Evolutionary conservation across 2,113 vertebrate species (phyloP).

Genomic region (Hassar affinis): DNA sequence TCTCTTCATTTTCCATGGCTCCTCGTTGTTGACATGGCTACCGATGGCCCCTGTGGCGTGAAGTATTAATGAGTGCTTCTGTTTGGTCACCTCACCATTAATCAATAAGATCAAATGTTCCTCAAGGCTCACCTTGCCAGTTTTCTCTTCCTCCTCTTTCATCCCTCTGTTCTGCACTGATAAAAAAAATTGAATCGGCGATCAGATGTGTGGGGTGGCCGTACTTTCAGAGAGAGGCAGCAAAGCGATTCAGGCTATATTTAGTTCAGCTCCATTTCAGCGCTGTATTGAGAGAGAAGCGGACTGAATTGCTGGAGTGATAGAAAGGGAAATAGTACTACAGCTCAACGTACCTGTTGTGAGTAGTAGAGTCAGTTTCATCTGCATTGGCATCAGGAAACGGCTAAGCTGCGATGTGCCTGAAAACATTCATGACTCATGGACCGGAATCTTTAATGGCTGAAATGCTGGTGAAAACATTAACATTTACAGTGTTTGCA

Average conservation of each 20-base stretch:
- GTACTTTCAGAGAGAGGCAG: not conserved
- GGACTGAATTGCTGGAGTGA: constrained; percentile 23
- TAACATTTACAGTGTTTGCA: not conserved
- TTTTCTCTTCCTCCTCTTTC: not conserved
- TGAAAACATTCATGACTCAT: not conserved
- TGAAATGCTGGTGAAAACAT: not conserved
- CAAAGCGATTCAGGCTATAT: constrained; percentile 18
- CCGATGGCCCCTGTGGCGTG: constrained; percentile 11
- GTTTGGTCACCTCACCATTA: constrained; percentile 36
- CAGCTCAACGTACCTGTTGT: constrained; percentile 10
- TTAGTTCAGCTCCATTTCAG: constrained; percentile 41
- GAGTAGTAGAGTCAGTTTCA: not conserved
- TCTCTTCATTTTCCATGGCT: not conserved
- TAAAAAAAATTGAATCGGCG: not conserved
- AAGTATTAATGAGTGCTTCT: constrained; percentile 22
- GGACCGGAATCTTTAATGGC: not conserved
- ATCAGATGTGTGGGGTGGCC: constrained; percentile 28
- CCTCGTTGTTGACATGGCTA: constrained; percentile 20
- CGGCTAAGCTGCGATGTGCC: not conserved
- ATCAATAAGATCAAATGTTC: constrained; percentile 34
- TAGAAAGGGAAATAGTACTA: not conserved
- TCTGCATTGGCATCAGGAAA: not conserved
- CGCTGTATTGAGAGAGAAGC: not conserved
- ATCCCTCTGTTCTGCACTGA: not conserved
- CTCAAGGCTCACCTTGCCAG: constrained; percentile 7